phyloP scores from a whole-genome alignment of 2,888 invertebrate species.

The Linhomoeus sp. region DNA sequence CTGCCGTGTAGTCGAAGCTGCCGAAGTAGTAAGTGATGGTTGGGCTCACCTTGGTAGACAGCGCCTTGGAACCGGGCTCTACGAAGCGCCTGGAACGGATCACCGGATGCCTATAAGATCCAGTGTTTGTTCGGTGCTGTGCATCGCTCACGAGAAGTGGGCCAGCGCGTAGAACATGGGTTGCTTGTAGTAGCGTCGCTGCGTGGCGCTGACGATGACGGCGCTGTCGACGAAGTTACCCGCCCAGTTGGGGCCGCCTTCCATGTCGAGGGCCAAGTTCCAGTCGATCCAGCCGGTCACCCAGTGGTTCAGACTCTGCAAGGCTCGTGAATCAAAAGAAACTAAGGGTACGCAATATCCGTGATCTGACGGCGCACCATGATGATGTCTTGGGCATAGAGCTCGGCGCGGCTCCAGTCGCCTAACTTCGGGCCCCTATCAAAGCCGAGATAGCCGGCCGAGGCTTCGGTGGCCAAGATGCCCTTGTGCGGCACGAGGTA shows the following conservation, averaged over 20 bases:
- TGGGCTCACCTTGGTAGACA: no score
- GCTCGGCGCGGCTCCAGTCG: constrained; percentile 51
- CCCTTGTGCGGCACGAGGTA: constrained; percentile 45
- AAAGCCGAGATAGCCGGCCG: no score
- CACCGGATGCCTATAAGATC: no score
- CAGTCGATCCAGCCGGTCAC: constrained; percentile 70
- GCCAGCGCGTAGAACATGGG: constrained; percentile 67
- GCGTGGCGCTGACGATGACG: constrained; percentile 42
- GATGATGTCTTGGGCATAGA: constrained; percentile 38
- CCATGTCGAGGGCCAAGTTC: constrained; percentile 54
- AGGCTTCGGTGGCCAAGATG: constrained; percentile 59
- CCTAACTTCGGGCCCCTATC: constrained; percentile 45
- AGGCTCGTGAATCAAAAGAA: no score
- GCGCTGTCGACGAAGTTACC: constrained; percentile 63
- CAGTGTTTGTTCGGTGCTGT: no score
- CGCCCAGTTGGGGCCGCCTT: constrained; percentile 62
- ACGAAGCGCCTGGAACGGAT: no score
- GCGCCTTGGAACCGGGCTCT: no score
- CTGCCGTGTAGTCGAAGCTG: no score
- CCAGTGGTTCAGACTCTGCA: constrained; percentile 52
- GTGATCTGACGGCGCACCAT: no score
- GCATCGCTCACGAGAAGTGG: no score
- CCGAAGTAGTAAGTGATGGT: no score
- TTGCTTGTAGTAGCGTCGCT: constrained; percentile 61
- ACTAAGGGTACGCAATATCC: no score